Base-by-base conservation (phyloP, 2,888 invertebrate species). In the Apodemia zela region DNA sequence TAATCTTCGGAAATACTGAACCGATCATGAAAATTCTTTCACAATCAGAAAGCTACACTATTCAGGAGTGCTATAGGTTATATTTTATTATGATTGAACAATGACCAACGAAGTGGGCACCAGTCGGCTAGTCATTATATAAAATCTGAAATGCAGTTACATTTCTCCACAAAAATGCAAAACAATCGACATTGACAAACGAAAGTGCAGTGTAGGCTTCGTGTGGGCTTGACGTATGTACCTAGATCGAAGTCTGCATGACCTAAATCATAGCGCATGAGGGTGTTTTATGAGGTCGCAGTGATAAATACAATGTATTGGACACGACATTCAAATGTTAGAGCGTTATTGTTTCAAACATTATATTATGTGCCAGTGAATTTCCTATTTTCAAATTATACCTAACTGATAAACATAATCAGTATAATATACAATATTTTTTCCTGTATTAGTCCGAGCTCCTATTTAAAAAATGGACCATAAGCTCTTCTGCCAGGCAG, bases 241-340 rank as follows among this genome's bases (percentile, higher is more conserved):
- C 51, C 65, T 66, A 67, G 67, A 62, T 63, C 65, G 62, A 47
- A 62, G 63, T 60, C 35, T 59, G 65, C 60, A 63, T 66, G 72
- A 68, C 69, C 72, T 64, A 67, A 64, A 66, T 66, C 61, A 57
- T 49, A 62, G 17, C 54, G 67, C 67, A 63, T 60, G 71, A 63
- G 72, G 72, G 72, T 67, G 71, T 67, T 65, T 57, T 57, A 47
- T 66, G 72, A 71, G 69, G 69, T 65, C 69, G 65, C 35, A 42
- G 4, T 18, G 38, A 45, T 51, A 49, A 21, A 25, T 51, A 51
- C 51, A 51, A 51, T 51, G 51, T 51, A 51, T 51, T 5, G 51
- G 51, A 51, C 51, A 51, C 51, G 51, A 51, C 51, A 51, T 51
- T 51, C 51, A 51, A 45, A 51, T 51, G 51, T 11, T 51, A 51